Evolutionary conservation across 2,797 vertebrate species (phyloP).

Genomic region (Podargus strigoides): DNA sequence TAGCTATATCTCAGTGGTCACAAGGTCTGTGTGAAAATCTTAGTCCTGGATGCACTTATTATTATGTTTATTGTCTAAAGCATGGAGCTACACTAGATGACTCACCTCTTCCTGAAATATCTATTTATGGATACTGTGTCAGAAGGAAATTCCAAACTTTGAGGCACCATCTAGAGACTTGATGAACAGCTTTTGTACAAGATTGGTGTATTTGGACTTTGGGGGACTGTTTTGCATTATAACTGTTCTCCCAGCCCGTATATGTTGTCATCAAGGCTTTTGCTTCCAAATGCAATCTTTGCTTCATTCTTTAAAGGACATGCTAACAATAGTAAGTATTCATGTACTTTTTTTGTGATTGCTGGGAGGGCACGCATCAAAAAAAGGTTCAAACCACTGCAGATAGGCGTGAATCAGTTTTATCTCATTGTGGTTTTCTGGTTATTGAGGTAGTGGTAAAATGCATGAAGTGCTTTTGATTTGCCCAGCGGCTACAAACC

Average conservation of each 20-base stretch:
- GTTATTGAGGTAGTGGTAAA: not conserved
- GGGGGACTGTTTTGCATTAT: not conserved
- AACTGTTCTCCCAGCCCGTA: not conserved
- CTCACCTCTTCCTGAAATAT: not conserved
- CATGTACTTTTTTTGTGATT: not conserved
- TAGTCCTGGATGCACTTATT: not conserved
- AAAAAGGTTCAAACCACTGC: not conserved
- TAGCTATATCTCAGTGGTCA: not conserved
- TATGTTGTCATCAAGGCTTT: not conserved
- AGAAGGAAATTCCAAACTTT: not conserved
- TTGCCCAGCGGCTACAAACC: not conserved
- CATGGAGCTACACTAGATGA: not conserved
- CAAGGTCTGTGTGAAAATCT: not conserved
- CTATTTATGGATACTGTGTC: not conserved
- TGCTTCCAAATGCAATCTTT: not conserved
- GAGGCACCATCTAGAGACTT: not conserved
- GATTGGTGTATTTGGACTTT: not conserved
- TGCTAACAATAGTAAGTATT: not conserved
- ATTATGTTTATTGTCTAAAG: not conserved
- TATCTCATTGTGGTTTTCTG: conserved; percentile 14
- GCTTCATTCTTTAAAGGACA: not conserved
- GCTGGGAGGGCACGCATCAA: not conserved
- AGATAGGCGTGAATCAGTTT: not conserved
- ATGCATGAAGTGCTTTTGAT: not conserved
- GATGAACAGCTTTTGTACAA: not conserved